Conservation (phyloP, 2,888 invertebrate species). For the Sesamia inferens region DNA sequence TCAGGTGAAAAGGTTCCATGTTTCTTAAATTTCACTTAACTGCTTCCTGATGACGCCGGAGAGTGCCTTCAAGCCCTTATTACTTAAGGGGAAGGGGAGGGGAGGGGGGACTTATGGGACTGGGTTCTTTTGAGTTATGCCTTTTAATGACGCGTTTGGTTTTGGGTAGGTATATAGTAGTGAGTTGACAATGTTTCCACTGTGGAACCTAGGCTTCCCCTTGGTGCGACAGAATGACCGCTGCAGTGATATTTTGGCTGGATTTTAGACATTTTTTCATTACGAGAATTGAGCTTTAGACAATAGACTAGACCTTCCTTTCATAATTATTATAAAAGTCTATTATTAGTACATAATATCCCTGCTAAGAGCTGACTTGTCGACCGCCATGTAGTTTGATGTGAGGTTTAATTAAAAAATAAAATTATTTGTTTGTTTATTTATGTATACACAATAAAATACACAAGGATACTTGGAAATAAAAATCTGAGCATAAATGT, state of each 20-base stretch:
- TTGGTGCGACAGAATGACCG: not conserved
- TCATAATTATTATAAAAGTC: not conserved
- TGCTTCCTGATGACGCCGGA: conserved; percentile 51
- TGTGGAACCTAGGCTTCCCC: too few species aligned
- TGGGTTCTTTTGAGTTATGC: not conserved
- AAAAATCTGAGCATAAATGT: too few species aligned
- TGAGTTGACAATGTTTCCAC: not conserved
- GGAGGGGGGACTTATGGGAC: not conserved
- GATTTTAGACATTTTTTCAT: not conserved
- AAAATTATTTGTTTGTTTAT: too few species aligned
- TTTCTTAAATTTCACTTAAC: conserved; percentile 81
- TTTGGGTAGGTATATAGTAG: not conserved
- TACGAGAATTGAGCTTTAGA: not conserved
- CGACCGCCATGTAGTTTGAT: too few species aligned
- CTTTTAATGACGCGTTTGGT: not conserved
- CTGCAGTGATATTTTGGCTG: too few species aligned
- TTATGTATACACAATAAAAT: too few species aligned
- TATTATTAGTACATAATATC: not conserved
- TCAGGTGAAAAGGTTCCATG: conserved; percentile 83
- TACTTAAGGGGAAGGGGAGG: conserved; percentile 3
- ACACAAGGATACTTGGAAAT: too few species aligned
- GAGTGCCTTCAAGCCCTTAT: conserved; percentile 34
- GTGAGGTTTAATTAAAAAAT: too few species aligned
- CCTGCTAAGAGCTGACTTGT: too few species aligned
- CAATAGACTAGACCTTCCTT: not conserved